Conservation (phyloP, 2,888 invertebrate species). For the Drosophila aldrichi region DNA sequence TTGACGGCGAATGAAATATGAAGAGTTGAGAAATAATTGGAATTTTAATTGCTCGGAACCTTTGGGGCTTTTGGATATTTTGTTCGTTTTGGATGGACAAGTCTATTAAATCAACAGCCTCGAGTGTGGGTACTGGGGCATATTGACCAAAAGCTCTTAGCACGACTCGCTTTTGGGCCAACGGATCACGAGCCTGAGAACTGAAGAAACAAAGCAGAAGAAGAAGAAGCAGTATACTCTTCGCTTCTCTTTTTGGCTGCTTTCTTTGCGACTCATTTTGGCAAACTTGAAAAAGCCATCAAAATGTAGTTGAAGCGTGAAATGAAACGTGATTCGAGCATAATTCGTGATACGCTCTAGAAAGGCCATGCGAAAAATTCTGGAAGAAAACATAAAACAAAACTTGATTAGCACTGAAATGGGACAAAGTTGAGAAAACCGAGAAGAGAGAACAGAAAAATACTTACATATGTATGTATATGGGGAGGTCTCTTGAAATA, state of each 20-base stretch:
- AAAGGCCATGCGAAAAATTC: not conserved
- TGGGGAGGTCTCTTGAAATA: no score
- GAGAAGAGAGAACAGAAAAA: not conserved
- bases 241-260: not conserved
- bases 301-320: not conserved
- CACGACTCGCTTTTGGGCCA: constrained; percentile 13
- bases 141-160: constrained; percentile 21
- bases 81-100: not conserved
- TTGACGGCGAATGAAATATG: not conserved
- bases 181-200: constrained; percentile 15
- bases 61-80: not conserved
- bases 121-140: not conserved
- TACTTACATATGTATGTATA: no score
- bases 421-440: not conserved
- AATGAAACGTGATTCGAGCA: not conserved
- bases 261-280: not conserved
- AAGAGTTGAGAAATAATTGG: not conserved
- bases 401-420: not conserved
- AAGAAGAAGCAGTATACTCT: not conserved
- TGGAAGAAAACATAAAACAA: not conserved
- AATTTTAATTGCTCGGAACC: not conserved
- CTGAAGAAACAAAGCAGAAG: not conserved
- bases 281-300: not conserved
- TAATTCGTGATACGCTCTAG: not conserved
- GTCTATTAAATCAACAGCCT: constrained; percentile 4